Evolutionary conservation across 1,140 invertebrate genomes (phyloP).

Genomic region (Achatina immaculata): DNA sequence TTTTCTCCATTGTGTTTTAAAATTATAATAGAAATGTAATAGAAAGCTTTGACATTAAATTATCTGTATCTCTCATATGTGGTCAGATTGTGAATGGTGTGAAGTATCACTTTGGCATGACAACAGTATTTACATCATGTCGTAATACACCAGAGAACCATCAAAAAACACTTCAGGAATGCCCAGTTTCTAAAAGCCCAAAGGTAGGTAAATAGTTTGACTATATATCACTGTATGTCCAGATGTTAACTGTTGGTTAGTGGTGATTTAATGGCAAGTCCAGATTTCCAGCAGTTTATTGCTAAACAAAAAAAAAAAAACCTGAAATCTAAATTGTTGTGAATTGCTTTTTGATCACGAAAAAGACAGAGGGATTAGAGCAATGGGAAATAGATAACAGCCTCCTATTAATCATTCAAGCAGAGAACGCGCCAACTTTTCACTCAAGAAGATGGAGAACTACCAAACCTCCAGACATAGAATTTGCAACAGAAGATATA

Average conservation of each 20-base stretch:
- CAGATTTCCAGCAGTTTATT: background rate
- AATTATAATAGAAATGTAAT: no score
- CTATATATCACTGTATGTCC: background rate
- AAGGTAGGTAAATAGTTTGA: conserved; percentile 22
- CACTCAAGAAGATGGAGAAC: no score
- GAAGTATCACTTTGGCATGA: conserved; percentile 41
- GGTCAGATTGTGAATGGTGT: conserved; percentile 45
- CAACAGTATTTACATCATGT: conserved; percentile 40
- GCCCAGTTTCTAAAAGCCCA: conserved; percentile 30
- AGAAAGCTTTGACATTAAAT: no score
- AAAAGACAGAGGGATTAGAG: background rate
- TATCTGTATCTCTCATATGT: no score
- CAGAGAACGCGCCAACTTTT: no score
- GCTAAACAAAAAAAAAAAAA: background rate
- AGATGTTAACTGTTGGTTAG: background rate
- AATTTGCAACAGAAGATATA: no score
- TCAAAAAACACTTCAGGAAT: conserved; percentile 37
- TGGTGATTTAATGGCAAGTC: background rate
- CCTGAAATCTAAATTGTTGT: background rate
- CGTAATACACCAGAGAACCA: conserved; percentile 38
- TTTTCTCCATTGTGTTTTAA: no score
- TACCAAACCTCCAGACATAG: no score
- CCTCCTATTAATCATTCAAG: no score
- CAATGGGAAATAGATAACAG: background rate
- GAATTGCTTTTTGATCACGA: background rate